Evolutionary conservation across 2,888 invertebrate genomes (phyloP).

Genomic region (Erebia palarica): DNA sequence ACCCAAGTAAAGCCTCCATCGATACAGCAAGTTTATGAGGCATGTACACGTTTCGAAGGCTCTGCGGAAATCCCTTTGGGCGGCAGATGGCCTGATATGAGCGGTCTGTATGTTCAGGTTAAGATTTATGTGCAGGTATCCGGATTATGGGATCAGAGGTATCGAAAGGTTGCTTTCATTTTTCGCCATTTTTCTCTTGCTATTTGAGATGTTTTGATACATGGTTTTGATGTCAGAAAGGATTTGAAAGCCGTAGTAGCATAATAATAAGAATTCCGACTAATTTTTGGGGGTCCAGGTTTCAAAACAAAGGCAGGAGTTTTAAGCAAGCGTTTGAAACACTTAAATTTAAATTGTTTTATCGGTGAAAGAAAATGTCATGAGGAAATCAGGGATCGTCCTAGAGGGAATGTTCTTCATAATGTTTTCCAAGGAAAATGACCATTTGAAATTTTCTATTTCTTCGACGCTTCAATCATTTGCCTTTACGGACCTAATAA

Average conservation of each 20-base stretch:
- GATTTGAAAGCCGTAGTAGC: neutral
- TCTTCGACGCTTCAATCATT: too few relatives aligned
- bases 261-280: too few relatives aligned
- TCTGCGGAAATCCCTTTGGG: conserved; percentile 28
- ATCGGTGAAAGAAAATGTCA: too few relatives aligned
- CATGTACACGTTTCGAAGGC: conserved; percentile 14
- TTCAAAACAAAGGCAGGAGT: too few relatives aligned
- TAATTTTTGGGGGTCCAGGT: too few relatives aligned
- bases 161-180: conserved; percentile 3
- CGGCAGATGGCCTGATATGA: conserved; percentile 15
- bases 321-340: too few relatives aligned
- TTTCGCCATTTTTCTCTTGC: conserved; percentile 1
- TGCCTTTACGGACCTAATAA: too few relatives aligned
- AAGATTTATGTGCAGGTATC: conserved; percentile 26
- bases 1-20: conserved; percentile 13
- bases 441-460: too few relatives aligned
- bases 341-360: too few relatives aligned
- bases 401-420: too few relatives aligned
- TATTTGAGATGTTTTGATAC: conserved; percentile 19
- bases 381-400: too few relatives aligned
- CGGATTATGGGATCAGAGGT: conserved; percentile 17
- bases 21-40: conserved; percentile 25
- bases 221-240: neutral
- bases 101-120: conserved; percentile 8
- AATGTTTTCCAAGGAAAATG: too few relatives aligned